Percentiles rank a stretch among this genome's conserved stretches.
These are phyloP conservation scores for Cottoperca gobio DNA, from an alignment of 2,797 vertebrate genomes.

Conservation along the genomic window DNA sequence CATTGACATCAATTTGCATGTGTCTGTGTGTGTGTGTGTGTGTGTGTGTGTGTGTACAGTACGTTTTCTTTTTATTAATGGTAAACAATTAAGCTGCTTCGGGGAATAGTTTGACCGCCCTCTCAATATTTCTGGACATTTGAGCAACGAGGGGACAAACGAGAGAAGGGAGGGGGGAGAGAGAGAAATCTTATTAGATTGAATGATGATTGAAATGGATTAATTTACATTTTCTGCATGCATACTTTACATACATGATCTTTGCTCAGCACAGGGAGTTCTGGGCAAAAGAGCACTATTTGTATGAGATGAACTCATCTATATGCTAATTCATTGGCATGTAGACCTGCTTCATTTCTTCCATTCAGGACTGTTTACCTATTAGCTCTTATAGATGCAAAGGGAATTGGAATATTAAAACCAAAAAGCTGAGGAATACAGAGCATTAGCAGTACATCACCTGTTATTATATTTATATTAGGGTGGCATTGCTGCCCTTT, in stretches of 20 bases:
- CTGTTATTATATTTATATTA: conserved; percentile 84
- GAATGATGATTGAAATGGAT: conserved; percentile 88
- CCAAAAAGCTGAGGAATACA: conserved; percentile 77
- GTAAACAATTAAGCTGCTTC: conserved; percentile 83
- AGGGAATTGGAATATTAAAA: conserved; percentile 86
- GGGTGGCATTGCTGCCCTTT: conserved; percentile 73
- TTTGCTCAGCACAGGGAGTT: conserved; percentile 90
- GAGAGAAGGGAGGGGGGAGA: conserved; percentile 65
- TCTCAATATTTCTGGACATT: conserved; percentile 76
- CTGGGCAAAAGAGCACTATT: conserved; percentile 95
- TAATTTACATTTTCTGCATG: conserved; percentile 88
- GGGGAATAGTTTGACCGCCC: conserved; percentile 65
- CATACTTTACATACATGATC: conserved; percentile 89
- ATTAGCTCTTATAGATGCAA: conserved; percentile 88
- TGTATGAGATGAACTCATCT: conserved; percentile 98
- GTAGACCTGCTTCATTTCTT: conserved; percentile 96
- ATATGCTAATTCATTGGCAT: conserved; percentile 98
- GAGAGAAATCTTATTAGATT: conserved; percentile 81
- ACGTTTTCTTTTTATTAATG: conserved; percentile 22
- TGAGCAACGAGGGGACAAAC: conserved; percentile 77
- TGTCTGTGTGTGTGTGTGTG: conserved; percentile 19
- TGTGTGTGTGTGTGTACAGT: conserved; percentile 6
- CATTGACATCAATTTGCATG: conserved; percentile 39
- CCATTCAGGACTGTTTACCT: conserved; percentile 96
- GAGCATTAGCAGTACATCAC: conserved; percentile 84